Conservation (phyloP, 2,113 vertebrate genomes). For the Nibea coibor region DNA sequence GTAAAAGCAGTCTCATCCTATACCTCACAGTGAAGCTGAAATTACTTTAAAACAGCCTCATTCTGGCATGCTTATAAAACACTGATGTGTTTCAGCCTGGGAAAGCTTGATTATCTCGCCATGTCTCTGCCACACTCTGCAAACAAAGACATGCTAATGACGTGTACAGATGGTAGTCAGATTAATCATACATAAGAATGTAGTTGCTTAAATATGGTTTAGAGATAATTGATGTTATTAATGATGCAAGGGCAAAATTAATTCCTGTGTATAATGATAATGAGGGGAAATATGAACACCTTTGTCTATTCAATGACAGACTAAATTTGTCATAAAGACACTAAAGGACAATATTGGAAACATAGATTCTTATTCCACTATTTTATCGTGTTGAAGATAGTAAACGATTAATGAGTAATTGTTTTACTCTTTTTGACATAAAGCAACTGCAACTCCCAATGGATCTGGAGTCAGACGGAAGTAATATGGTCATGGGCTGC, state of each 20-base stretch:
- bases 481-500: not conserved
- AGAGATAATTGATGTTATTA: constrained; percentile 20
- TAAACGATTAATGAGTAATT: not conserved
- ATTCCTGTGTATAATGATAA: constrained; percentile 25
- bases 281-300: constrained; percentile 24
- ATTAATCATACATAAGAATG: constrained; percentile 21
- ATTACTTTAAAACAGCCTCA: constrained; percentile 12
- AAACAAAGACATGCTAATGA: constrained; percentile 8
- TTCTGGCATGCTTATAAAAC: not conserved
- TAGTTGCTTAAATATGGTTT: constrained; percentile 12
- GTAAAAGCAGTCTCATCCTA: not conserved
- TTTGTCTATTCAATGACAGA: not conserved
- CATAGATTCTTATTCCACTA: not conserved
- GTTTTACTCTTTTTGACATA: not conserved
- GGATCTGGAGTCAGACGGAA: not conserved
- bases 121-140: not conserved
- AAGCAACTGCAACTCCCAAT: not conserved
- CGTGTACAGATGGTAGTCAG: constrained; percentile 10
- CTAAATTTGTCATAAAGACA: constrained; percentile 1
- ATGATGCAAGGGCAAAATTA: constrained; percentile 10
- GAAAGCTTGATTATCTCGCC: not conserved
- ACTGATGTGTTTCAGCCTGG: not conserved
- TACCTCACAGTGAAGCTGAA: constrained; percentile 11
- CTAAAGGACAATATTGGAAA: not conserved
- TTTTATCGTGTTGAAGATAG: constrained; percentile 17